Evolutionary conservation across 2,797 vertebrate genomes (phyloP).

Genomic region (Hirundo rustica): DNA sequence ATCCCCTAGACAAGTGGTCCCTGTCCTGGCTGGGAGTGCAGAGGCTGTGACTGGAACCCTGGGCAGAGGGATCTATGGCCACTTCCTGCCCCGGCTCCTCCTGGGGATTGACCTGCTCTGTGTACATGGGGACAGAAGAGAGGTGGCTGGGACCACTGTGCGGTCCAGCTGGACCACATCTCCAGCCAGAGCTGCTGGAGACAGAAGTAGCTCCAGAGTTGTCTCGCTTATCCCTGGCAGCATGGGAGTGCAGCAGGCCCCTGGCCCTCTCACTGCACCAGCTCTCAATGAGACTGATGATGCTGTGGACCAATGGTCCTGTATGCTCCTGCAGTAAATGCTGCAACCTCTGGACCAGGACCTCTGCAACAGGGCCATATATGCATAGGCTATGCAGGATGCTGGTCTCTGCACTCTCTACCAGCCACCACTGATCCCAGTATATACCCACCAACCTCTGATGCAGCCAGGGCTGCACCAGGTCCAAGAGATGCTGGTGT

Average conservation of each 20-base stretch:
- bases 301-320: neutral
- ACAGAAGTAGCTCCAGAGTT: neutral
- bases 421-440: neutral
- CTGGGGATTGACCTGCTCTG: neutral
- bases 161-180: fast-evolving
- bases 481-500: neutral
- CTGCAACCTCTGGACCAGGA: neutral
- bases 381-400: neutral
- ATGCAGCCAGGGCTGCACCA: neutral
- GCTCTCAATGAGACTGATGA: neutral
- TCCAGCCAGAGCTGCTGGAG: neutral
- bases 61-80: neutral
- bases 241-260: neutral
- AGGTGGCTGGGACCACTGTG: too few species aligned
- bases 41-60: too few species aligned
- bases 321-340: neutral
- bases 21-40: neutral
- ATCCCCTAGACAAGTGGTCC: neutral
- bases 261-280: neutral
- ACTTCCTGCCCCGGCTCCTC: neutral
- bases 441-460: neutral
- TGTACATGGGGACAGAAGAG: neutral
- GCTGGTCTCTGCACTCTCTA: neutral
- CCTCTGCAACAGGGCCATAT: neutral
- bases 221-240: neutral